Evolutionary conservation across 2,888 invertebrate genomes (phyloP), one percentile per base, ranked within the genome.

Genomic region (Caenorhabditis virilis): DNA sequence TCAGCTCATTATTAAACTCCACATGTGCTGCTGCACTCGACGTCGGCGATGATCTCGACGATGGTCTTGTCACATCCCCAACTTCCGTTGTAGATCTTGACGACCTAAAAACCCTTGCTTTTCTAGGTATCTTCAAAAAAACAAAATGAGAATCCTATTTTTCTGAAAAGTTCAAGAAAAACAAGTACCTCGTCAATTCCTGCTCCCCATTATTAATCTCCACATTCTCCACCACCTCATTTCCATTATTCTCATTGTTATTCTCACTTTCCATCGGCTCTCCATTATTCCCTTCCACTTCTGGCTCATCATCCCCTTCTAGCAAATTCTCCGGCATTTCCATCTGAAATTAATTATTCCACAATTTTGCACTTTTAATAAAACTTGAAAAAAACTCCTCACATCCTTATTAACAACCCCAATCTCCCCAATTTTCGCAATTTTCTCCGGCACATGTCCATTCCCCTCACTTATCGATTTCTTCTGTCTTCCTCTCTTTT

Each of bases 1-100:
- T 48, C 15, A 76, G 59, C 26, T 59, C 55, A 6, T 45, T 39
- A 35, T 76, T 73, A 57, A 76, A 73, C 20, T 52, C 60, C 38
- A 70, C 39, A n/a, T n/a, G n/a, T 1, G 50, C 16, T 45, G 16
- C 27, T 9, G 2, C 15, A 16, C 27, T 27, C 6, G 26, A 26
- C 5, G 4, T 18, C n/a, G 43, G 27, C 15, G 43, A 27, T 23
- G 42, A 42, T 42, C 42, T 42, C 22, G 42, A 42, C 4, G 42
- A 42, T 42, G 42, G 42, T 15, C 42, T 3, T 4, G 42, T 42
- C 23, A 11, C 9, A 20, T 42, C 42, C 2, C 27, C 43, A 27
- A 16, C 25, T 27, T 27, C 43, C 2, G 26, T 27, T 16, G 18
- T 45, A 13, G 23, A 25, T 7, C 18, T 15, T 23, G 23, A 22